phyloP scores from a whole-genome alignment of 2,888 invertebrate species.

The Nomada fucata region DNA sequence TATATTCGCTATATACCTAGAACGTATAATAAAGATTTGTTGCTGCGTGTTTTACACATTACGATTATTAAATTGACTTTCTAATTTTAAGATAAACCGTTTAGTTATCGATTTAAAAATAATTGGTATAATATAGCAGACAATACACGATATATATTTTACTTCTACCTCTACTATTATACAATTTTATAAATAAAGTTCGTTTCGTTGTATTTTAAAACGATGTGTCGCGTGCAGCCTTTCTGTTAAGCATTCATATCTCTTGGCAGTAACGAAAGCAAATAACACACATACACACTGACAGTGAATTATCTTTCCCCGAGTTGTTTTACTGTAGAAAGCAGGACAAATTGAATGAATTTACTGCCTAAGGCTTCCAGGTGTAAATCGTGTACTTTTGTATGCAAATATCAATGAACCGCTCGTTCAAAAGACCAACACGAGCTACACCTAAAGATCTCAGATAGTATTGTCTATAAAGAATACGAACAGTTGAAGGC shows the following conservation, averaged over 20 bases:
- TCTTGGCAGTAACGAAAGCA: slow-evolving; percentile 71
- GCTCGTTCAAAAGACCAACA: background rate
- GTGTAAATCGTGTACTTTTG: background rate
- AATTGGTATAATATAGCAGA: background rate
- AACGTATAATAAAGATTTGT: slow-evolving; percentile 20
- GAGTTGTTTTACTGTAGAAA: slow-evolving; percentile 12
- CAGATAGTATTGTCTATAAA: background rate
- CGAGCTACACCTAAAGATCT: slow-evolving; percentile 4
- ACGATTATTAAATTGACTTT: slow-evolving; percentile 5
- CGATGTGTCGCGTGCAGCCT: slow-evolving; percentile 49
- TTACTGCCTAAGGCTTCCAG: background rate
- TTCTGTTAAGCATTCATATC: slow-evolving; percentile 37
- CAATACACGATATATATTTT: background rate
- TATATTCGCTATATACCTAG: slow-evolving; percentile 35
- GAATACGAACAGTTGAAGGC: slow-evolving; percentile 2
- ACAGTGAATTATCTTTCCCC: slow-evolving; percentile 24
- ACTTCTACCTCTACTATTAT: slow-evolving; percentile 3
- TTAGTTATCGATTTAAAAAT: slow-evolving; percentile 23
- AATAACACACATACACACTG: slow-evolving; percentile 18
- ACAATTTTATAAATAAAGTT: slow-evolving; percentile 20
- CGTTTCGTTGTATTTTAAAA: slow-evolving; percentile 16
- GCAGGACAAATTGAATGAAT: background rate
- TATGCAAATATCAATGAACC: background rate
- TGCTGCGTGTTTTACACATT: slow-evolving; percentile 13
- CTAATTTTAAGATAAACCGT: slow-evolving; percentile 29